Conservation (phyloP, 2,888 invertebrate genomes). For the Sepioteuthis lessoniana region DNA sequence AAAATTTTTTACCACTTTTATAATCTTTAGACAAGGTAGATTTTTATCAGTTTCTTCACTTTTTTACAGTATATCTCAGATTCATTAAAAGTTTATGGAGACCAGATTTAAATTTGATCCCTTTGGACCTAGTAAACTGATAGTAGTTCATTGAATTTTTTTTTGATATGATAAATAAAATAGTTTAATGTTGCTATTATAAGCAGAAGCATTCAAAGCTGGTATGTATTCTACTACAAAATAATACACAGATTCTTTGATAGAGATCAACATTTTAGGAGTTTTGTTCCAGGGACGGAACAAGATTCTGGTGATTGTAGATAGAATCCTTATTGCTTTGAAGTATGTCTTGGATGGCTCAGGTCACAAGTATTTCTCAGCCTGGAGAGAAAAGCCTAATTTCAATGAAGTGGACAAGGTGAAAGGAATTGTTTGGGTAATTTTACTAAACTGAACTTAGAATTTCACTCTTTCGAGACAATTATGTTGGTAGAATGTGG, state of each 20-base stretch:
- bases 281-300: not conserved
- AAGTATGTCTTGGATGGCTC: not conserved
- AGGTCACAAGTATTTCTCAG: not conserved
- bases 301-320: not conserved
- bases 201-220: not conserved
- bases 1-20: too few relatives aligned
- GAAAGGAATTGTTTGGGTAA: not conserved
- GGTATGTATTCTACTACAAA: not conserved
- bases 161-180: not conserved
- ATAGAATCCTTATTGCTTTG: not conserved
- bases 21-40: too few relatives aligned
- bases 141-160: too few relatives aligned
- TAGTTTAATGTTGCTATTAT: not conserved
- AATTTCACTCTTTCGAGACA: not conserved
- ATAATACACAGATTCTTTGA: not conserved
- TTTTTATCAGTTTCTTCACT: too few relatives aligned
- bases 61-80: too few relatives aligned
- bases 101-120: too few relatives aligned
- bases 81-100: too few relatives aligned
- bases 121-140: too few relatives aligned
- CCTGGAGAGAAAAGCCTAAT: not conserved
- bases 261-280: not conserved
- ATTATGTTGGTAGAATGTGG: not conserved
- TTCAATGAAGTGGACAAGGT: not conserved
- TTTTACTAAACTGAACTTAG: constrained; percentile 16